A percentile compares a stretch with the other conserved stretches of the same genome.
These are phyloP conservation scores for Hetaerina titia DNA, from an alignment of 2,888 invertebrate species.

Conservation along the genomic window DNA sequence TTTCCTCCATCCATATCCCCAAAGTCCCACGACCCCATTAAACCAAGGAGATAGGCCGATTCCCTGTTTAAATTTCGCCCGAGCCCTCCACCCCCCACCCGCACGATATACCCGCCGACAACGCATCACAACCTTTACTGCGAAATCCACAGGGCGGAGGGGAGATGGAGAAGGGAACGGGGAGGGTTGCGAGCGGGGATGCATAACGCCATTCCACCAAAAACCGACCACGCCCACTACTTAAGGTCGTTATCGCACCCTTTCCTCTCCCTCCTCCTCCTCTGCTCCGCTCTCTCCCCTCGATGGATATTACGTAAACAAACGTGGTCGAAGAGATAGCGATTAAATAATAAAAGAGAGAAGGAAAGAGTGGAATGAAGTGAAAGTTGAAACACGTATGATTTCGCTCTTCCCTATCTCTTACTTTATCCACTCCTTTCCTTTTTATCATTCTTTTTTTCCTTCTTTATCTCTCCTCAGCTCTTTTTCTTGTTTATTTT, in stretches of 20 bases:
- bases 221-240: neutral
- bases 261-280: neutral
- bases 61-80: neutral
- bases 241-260: neutral
- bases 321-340: neutral
- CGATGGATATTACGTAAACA: neutral
- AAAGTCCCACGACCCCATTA: neutral
- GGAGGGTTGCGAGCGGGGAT: neutral
- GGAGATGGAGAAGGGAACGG: neutral
- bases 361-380: neutral
- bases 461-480: neutral
- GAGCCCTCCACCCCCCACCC: neutral
- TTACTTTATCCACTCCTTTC: neutral
- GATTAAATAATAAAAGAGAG: neutral
- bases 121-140: slow-evolving; percentile 2
- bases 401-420: neutral
- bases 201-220: neutral
- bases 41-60: neutral
- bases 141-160: neutral
- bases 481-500: neutral
- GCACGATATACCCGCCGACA: neutral
- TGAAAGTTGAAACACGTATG: neutral
- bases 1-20: neutral
- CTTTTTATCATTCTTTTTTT: neutral
- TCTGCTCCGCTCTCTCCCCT: neutral